phyloP scores from a whole-genome alignment of 2,888 invertebrate genomes.

The Scelioninae gen. 2 region DNA sequence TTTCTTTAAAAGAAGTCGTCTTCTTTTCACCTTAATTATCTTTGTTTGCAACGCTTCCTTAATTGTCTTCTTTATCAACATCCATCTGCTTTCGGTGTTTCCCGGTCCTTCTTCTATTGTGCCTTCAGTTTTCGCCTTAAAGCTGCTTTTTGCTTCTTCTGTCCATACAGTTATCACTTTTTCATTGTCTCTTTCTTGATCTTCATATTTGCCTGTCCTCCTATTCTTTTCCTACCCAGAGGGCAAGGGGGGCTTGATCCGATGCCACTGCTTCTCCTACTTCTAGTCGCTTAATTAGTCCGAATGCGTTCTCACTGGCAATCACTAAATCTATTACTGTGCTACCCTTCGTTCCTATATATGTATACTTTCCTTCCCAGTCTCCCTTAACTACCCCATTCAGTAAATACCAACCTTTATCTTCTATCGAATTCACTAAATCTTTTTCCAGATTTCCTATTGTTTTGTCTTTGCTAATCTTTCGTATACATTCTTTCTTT shows the following conservation, averaged over 20 bases:
- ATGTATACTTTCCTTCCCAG: not conserved
- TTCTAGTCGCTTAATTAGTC: not conserved
- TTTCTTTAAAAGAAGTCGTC: too few relatives aligned
- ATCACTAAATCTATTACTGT: not conserved
- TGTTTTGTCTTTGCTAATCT: not conserved
- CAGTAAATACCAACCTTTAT: not conserved
- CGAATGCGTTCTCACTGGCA: not conserved
- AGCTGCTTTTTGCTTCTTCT: too few relatives aligned
- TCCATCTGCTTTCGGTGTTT: too few relatives aligned
- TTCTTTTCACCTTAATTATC: too few relatives aligned
- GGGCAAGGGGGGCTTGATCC: not conserved
- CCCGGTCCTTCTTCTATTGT: too few relatives aligned
- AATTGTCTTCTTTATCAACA: too few relatives aligned
- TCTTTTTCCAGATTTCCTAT: not conserved
- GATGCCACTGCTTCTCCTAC: not conserved
- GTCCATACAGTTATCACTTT: too few relatives aligned
- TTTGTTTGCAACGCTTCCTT: too few relatives aligned
- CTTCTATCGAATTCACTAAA: not conserved
- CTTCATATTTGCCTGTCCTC: not conserved
- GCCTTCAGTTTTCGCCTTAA: too few relatives aligned
- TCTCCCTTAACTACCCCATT: not conserved
- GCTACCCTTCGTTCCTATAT: not conserved
- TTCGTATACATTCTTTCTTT: not conserved
- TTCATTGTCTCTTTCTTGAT: not conserved
- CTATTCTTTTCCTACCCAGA: not conserved